Evolutionary conservation across 1,140 invertebrate genomes (phyloP).

Genomic region (Brachionus calyciflorus): DNA sequence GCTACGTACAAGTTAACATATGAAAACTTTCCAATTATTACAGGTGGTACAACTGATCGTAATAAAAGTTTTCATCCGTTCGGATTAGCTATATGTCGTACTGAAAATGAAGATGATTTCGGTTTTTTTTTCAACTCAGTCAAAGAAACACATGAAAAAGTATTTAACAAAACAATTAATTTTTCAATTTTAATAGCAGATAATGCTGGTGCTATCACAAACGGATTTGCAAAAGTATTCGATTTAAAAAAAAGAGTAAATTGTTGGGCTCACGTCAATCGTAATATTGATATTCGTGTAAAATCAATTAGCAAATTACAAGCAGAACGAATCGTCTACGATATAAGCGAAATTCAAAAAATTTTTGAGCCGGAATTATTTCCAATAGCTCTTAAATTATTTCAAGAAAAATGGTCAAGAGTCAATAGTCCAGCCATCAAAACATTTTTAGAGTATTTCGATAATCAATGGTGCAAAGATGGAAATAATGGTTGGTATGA

Average conservation of each 20-base stretch:
- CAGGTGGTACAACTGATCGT: slow-evolving; percentile 5
- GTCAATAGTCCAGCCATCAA: slow-evolving; percentile 9
- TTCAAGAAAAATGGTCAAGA: not conserved
- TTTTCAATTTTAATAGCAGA: not conserved
- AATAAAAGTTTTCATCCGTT: slow-evolving; percentile 10
- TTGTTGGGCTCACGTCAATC: slow-evolving; percentile 18
- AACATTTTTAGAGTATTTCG: slow-evolving; percentile 15
- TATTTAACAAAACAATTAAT: not conserved
- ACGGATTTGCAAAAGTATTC: not conserved
- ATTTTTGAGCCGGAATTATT: slow-evolving; percentile 9
- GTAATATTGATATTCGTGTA: slow-evolving; percentile 10
- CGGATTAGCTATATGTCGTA: not conserved
- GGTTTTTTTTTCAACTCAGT: not conserved
- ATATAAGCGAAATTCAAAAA: slow-evolving; percentile 10
- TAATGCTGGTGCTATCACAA: slow-evolving; percentile 3
- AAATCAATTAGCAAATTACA: not conserved
- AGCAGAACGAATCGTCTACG: not conserved
- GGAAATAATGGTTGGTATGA: slow-evolving; percentile 22
- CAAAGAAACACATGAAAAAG: not conserved
- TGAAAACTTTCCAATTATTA: slow-evolving; percentile 12
- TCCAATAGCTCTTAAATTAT: not conserved
- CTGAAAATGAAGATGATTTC: slow-evolving; percentile 19
- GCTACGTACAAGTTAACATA: not conserved
- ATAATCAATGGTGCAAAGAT: slow-evolving; percentile 13
- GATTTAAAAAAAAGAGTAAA: slow-evolving; percentile 6